phyloP scores from a whole-genome alignment of 2,888 invertebrate genomes.

The Nymphalis urticae region DNA sequence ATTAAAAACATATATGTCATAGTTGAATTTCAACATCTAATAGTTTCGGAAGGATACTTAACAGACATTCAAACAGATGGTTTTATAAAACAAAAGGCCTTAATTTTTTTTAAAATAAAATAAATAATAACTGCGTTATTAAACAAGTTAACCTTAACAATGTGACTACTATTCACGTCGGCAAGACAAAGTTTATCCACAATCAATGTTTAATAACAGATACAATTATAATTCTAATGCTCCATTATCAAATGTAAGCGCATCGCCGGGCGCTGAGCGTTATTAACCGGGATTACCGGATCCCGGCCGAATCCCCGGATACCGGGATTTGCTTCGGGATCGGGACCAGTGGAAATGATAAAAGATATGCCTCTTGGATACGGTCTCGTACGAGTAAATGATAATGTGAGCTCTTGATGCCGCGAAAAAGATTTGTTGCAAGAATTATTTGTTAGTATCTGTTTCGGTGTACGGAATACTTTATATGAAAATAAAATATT shows the following conservation, averaged over 20 bases:
- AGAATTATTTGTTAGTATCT: constrained; percentile 7
- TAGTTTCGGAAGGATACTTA: no score
- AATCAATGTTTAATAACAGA: constrained; percentile 50
- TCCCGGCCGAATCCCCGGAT: constrained; percentile 73
- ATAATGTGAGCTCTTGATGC: constrained; percentile 43
- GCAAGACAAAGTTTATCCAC: constrained; percentile 33
- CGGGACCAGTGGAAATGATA: constrained; percentile 73
- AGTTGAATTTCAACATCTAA: no score
- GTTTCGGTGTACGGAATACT: background rate
- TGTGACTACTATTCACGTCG: background rate
- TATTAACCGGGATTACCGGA: constrained; percentile 81
- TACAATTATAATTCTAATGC: constrained; percentile 75
- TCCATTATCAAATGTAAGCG: constrained; percentile 68
- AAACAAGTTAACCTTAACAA: background rate
- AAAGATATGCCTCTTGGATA: constrained; percentile 62
- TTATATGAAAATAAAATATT: background rate
- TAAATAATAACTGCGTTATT: no score
- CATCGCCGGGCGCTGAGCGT: constrained; percentile 62
- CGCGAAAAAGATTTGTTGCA: constrained; percentile 27
- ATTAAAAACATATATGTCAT: no score
- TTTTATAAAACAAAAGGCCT: no score
- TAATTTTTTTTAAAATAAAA: no score
- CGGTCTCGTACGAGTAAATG: constrained; percentile 46
- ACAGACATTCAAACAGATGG: no score
- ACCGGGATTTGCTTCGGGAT: constrained; percentile 79